Conservation (phyloP, 2,113 vertebrate species). For the Lepus americanus region DNA sequence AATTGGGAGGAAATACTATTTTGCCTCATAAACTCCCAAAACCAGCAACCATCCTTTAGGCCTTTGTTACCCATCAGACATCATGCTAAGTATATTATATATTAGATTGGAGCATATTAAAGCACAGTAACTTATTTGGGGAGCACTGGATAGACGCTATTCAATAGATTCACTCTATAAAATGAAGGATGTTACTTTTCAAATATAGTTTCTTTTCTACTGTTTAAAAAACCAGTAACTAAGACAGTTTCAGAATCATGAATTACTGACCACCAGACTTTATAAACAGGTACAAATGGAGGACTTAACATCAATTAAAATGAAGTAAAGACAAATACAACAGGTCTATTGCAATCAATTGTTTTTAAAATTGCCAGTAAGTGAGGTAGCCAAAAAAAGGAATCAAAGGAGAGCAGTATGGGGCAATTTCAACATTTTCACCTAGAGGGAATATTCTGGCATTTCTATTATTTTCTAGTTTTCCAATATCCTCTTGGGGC, state of each 20-base stretch:
- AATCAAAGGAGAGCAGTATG: not conserved
- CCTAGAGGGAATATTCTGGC: not conserved
- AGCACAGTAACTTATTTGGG: not conserved
- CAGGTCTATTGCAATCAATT: conserved; percentile 25
- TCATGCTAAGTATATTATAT: not conserved
- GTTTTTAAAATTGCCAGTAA: not conserved
- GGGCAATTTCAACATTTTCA: conserved; percentile 39
- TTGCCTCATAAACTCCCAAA: not conserved
- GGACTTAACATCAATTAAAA: conserved; percentile 22
- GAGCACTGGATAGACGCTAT: not conserved
- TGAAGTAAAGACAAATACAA: conserved; percentile 1
- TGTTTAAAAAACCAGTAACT: conserved; percentile 40
- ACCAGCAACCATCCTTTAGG: not conserved
- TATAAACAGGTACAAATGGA: conserved; percentile 40
- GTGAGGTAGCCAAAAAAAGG: conserved; percentile 18
- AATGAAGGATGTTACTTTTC: not conserved
- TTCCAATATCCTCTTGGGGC: conserved; percentile 33
- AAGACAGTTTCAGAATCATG: conserved; percentile 45
- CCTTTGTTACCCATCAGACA: not conserved
- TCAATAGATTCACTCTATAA: not conserved
- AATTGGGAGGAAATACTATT: not conserved
- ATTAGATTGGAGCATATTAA: not conserved
- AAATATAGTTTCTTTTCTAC: conserved; percentile 37
- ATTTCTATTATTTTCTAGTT: conserved; percentile 51
- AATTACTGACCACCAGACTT: conserved; percentile 30